Evolutionary conservation across 2,113 vertebrate genomes (phyloP), one percentile per base, ranked within the genome.

Genomic region (Vicugna pacos): DNA sequence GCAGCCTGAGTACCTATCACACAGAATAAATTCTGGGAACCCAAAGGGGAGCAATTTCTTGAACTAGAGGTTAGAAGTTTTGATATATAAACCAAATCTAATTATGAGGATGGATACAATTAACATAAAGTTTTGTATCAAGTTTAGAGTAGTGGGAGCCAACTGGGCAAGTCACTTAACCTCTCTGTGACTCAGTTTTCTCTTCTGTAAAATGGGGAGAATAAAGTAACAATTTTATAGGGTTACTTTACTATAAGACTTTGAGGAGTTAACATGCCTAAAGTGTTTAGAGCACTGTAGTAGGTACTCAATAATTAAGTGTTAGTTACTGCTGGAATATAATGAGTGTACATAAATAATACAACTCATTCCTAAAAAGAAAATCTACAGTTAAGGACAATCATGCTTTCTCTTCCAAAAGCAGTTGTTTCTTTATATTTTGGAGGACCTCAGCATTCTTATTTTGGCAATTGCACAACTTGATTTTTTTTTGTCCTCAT

Each of bases 381-480:
- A 48, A 81, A 42, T 19, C 26, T 91, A 8, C 12, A 35, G 3
- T 64, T 50, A 54, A 76, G 32, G 88, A 42, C 11, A 70, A 15
- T 38, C 32, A 48, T 38, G 13, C 12, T 67, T 93, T 94, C 38
- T 91, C 64, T 81, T 69, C 56, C 28, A 38, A 94, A 86, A 82
- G 42, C 26, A 50, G 14, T 46, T 94, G 35, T 15, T 67, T 95
- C 73, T 88, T 91, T 70, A n/a, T 75, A n/a, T 20, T 92, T 92
- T 88, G 4, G 28, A 90, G 16, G 48, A 79, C 80, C 50, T 95
- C 19, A 24, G 38, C 46, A 28, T 42, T 60, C 46, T 96, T 30
- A 50, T 19, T 81, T 93, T 79, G 35, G 72, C 65, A 54, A 35
- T 88, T 79, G 89, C 19, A 86, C 77, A 93, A 48, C 50, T 58